Evolutionary conservation across 2,113 vertebrate genomes (phyloP), one percentile per base, ranked within the genome.

Genomic region (Reinhardtius hippoglossoides): DNA sequence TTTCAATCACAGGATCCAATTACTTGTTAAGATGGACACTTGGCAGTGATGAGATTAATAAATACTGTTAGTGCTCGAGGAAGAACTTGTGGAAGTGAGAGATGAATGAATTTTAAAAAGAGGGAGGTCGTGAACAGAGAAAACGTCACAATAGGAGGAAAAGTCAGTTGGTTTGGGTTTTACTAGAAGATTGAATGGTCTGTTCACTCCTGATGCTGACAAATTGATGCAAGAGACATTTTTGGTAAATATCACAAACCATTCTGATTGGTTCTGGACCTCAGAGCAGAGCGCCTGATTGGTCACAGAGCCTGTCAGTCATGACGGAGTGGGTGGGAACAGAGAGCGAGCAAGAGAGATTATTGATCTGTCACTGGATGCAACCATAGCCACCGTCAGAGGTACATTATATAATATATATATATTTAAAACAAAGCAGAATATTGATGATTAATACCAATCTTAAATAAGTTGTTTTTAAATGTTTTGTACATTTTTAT

Each of bases 401-500:
- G 84, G 63, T 80, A 86, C 74, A 77, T 62, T 85, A 86, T 89
- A 82, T 87, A 88, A 83, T 35, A 60, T 60, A 31, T 60, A 31
- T 87, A 87, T 89, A 84, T 86, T 78, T 76, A 94, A 79, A 80
- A 87, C 35, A 76, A 93, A 94, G 74, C 78, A 92, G 92, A 69
- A 83, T 90, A 94, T 94, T 95, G 92, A 94, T 95, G 93, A 87
- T 57, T 68, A 60, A 76, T 75, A 76, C 66, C 46, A 79, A 91
- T 88, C 81, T 80, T 88, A 75, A 83, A 89, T 75, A 86, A 90
- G 87, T 96, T 96, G 81, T 83, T 97, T 95, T 95, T 95, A 94
- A 42, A 93, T 74, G 78, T 95, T 97, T 96, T 95, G 95, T 96
- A 82, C 87, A 95, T 96, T 98, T 98, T 95, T 97, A 98, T 95